Evolutionary conservation across 2,113 vertebrate genomes (phyloP), one percentile per base, ranked within the genome.

Genomic region (Gobio gobio): DNA sequence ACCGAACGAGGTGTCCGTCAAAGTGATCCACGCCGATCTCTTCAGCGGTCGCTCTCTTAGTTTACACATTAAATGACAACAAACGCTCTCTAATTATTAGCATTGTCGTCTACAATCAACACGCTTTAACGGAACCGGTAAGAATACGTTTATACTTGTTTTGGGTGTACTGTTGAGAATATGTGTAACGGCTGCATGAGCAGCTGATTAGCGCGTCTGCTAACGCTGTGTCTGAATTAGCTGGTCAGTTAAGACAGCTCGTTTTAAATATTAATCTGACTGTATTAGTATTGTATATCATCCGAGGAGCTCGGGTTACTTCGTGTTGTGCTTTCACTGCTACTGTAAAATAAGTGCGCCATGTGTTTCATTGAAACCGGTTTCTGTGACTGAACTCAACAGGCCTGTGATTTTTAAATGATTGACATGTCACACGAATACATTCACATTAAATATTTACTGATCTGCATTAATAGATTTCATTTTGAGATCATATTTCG

Each of bases 1-100:
- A 88, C 82, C 95, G 91, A 24, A 93, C 93, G 92, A 95, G 95
- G 54, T 83, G 88, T 85, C 88, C 68, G 7, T 89, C 83, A 47
- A 78, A 3, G 33, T 58, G 64, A 68, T 82, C 51, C 58, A 54
- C 22, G 10, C 77, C 0, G 18, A 36, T 82, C 22, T 70, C 7
- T 13, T 59, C 18, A 12, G 84, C 13, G 29, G 47, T 76, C 82
- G 36, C 76, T 66, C 83, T 7, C 70, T 83, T 59, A 86, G 89
- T 86, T 85, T 81, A 83, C 82, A 54, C 68, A 86, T 74, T 87
- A 86, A 77, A 88, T 79, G 74, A 87, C 80, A 70, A 83, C 78
- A 89, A 74, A 72, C 70, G 56, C n/a, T 29, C 9, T 16, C 22
- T 9, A 18, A 26, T 36, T 72, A 66, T 22, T 18, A 45, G 0